A percentile compares a stretch with the other conserved stretches of the same genome.
Evolutionary conservation across 2,113 vertebrate species (phyloP).

Genomic region (Burhinus bistriatus): DNA sequence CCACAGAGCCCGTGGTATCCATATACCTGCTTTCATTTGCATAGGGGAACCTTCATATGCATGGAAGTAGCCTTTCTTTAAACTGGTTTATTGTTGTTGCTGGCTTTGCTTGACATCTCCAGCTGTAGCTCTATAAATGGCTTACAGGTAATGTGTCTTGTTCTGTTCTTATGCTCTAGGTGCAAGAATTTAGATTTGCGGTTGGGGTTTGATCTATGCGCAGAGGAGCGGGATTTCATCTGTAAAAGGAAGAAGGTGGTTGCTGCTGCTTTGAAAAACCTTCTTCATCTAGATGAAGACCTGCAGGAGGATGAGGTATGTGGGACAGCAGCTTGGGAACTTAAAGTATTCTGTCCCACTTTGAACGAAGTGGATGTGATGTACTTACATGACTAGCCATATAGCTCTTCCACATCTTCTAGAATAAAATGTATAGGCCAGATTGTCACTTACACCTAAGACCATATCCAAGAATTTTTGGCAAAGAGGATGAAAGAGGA

Average conservation of each 20-base stretch:
- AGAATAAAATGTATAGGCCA: too few species aligned
- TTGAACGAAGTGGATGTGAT: too few species aligned
- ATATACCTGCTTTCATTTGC: background rate
- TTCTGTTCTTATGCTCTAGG: background rate
- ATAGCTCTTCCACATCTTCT: too few species aligned
- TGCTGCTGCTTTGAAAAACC: slow-evolving; percentile 72
- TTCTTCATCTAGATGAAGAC: slow-evolving; percentile 70
- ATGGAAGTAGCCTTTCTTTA: background rate
- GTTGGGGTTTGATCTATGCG: slow-evolving; percentile 73
- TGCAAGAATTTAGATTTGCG: slow-evolving; percentile 68
- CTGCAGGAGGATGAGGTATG: slow-evolving; percentile 74
- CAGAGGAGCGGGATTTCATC: slow-evolving; percentile 78
- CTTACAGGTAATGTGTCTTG: accelerated
- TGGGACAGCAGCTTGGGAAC: background rate
- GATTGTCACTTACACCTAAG: too few species aligned
- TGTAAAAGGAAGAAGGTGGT: slow-evolving; percentile 76
- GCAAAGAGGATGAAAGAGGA: too few species aligned
- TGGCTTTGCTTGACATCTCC: background rate
- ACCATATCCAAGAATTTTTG: too few species aligned
- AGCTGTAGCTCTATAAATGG: background rate
- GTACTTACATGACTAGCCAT: too few species aligned
- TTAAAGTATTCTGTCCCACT: too few species aligned
- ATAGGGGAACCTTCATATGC: accelerated
- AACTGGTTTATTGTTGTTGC: background rate
- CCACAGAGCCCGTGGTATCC: background rate